These are phyloP conservation scores for Heliconius himera DNA, from an alignment of 1,140 invertebrate genomes.

Conservation along the genomic window DNA sequence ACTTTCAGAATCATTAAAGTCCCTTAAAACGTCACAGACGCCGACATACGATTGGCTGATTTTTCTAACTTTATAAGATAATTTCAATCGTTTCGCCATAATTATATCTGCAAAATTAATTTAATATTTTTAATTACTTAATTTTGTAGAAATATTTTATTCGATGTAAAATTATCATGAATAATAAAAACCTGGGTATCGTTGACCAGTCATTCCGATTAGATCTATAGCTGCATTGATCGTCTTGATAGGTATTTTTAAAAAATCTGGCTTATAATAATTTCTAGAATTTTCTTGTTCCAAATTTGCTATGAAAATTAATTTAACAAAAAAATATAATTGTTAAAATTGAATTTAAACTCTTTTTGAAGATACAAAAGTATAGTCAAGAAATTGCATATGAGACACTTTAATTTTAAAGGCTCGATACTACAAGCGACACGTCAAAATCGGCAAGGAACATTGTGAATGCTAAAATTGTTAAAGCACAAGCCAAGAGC, in stretches of 20 bases:
- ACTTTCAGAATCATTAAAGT: conserved; percentile 4
- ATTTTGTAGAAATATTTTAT: background rate
- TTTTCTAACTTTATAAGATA: background rate
- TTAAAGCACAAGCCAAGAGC: too few species aligned
- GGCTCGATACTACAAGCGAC: too few species aligned
- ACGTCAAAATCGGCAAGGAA: too few species aligned
- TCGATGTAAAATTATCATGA: background rate
- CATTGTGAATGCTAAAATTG: too few species aligned
- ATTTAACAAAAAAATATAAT: background rate
- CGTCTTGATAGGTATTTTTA: background rate
- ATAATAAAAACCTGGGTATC: conserved; percentile 9
- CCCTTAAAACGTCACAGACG: background rate
- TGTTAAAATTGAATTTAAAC: too few species aligned
- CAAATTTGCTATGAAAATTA: background rate
- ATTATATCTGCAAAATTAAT: background rate
- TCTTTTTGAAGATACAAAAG: too few species aligned
- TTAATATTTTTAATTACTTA: background rate
- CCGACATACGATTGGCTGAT: conserved; percentile 10
- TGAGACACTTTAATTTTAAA: too few species aligned
- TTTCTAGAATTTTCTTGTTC: background rate
- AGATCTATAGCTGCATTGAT: conserved; percentile 13
- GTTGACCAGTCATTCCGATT: background rate
- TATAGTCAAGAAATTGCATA: too few species aligned
- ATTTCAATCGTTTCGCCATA: background rate
- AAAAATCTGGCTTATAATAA: background rate